phyloP scores from a whole-genome alignment of 1,140 invertebrate species.

The Asobara japonica region DNA sequence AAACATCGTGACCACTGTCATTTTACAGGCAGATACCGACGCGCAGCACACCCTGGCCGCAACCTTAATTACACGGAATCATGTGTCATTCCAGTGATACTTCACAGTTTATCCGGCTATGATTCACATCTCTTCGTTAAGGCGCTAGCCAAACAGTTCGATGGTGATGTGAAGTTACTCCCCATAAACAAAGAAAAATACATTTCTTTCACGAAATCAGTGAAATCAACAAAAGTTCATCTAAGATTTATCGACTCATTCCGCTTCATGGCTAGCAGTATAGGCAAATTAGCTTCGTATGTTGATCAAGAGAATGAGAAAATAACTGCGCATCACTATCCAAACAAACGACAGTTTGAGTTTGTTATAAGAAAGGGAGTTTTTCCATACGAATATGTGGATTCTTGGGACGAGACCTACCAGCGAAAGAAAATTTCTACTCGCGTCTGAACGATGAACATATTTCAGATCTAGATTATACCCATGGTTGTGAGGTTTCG shows the following conservation, averaged over 20 bases:
- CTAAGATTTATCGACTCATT: constrained; percentile 36
- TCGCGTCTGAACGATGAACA: constrained; percentile 43
- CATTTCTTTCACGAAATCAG: constrained; percentile 5
- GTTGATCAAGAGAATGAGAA: neutral
- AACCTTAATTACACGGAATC: constrained; percentile 52
- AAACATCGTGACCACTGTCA: constrained; percentile 17
- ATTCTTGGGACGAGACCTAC: constrained; percentile 25
- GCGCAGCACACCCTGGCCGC: constrained; percentile 50
- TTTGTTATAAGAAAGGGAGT: constrained; percentile 35
- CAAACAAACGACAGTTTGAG: constrained; percentile 24
- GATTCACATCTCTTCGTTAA: constrained; percentile 43
- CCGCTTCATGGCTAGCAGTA: constrained; percentile 27
- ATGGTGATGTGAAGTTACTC: constrained; percentile 30
- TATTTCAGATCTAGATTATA: constrained; percentile 51
- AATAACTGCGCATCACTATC: constrained; percentile 22
- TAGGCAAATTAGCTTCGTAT: constrained; percentile 16
- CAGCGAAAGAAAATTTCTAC: constrained; percentile 49
- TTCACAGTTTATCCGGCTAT: constrained; percentile 36
- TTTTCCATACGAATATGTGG: constrained; percentile 50
- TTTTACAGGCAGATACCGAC: constrained; percentile 38
- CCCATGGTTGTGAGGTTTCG: constrained; percentile 55
- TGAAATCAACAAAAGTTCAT: constrained; percentile 20
- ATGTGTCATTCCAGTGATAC: constrained; percentile 27
- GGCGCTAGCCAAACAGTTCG: constrained; percentile 22
- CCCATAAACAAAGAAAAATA: neutral